A percentile compares a stretch with the other conserved stretches of the same genome.
phyloP scores from a whole-genome alignment of 2,888 invertebrate genomes.

The Standfussiana lucernea region DNA sequence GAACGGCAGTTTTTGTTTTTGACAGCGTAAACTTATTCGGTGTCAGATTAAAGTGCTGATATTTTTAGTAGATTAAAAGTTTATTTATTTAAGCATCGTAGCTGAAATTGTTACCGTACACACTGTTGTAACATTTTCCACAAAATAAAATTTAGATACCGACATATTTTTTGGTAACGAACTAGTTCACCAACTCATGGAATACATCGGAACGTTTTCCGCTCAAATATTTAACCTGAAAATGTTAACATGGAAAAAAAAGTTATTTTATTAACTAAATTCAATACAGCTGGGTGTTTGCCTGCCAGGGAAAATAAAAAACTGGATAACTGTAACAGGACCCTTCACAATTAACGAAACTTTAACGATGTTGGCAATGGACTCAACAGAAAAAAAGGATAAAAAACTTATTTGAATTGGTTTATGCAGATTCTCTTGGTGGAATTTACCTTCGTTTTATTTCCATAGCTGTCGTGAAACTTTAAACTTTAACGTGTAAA shows the following conservation, averaged over 20 bases:
- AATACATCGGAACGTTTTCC: not conserved
- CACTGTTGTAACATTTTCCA: conserved; percentile 14
- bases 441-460: conserved; percentile 53
- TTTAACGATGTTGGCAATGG: conserved; percentile 79
- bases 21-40: not conserved
- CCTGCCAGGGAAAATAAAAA: conserved; percentile 65
- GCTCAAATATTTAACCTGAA: conserved; percentile 11
- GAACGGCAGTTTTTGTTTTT: too few species aligned
- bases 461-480: conserved; percentile 21
- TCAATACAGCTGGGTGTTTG: conserved; percentile 33
- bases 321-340: conserved; percentile 68
- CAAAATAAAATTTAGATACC: conserved; percentile 32
- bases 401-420: conserved; percentile 60
- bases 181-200: conserved; percentile 29
- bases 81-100: conserved; percentile 32
- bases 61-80: conserved; percentile 20
- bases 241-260: conserved; percentile 24
- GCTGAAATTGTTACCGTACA: conserved; percentile 1
- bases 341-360: conserved; percentile 77
- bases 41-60: not conserved
- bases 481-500: conserved; percentile 35
- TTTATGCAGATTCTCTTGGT: conserved; percentile 67
- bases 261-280: conserved; percentile 29
- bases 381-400: conserved; percentile 61
- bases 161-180: conserved; percentile 22